These are phyloP conservation scores for Tupaia chinensis DNA, from an alignment of 2,113 vertebrate species.

Conservation along the genomic window DNA sequence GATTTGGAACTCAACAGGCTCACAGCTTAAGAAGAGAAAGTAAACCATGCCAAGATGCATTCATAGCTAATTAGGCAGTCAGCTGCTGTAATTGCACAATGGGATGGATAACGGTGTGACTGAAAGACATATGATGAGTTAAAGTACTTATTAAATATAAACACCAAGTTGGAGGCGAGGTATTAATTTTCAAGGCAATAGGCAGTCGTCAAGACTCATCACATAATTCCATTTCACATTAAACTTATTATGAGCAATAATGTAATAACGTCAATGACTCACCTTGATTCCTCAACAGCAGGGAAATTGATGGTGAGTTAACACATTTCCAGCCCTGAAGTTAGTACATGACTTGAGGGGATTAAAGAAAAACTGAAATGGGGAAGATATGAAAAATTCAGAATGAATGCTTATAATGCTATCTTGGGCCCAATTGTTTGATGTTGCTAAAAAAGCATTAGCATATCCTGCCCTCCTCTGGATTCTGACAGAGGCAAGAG, in stretches of 20 bases:
- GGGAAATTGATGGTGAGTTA: constrained; percentile 43
- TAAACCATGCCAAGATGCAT: constrained; percentile 11
- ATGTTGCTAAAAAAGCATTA: background rate
- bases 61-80: constrained; percentile 49
- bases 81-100: background rate
- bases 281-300: constrained; percentile 50
- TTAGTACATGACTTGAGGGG: constrained; percentile 45
- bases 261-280: background rate
- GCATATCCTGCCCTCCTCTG: background rate
- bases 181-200: constrained; percentile 57
- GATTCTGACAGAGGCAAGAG: background rate
- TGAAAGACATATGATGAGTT: constrained; percentile 52
- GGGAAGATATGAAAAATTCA: constrained; percentile 51
- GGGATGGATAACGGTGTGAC: background rate
- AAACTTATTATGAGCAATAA: constrained; percentile 33
- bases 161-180: constrained; percentile 53
- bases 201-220: constrained; percentile 14
- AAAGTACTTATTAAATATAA: constrained; percentile 41
- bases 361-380: background rate
- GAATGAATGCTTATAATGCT: background rate
- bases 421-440: background rate
- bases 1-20: background rate
- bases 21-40: background rate
- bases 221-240: constrained; percentile 57
- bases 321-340: constrained; percentile 31